phyloP scores from a whole-genome alignment of 2,113 vertebrate species.

The Callionymus lyra region DNA sequence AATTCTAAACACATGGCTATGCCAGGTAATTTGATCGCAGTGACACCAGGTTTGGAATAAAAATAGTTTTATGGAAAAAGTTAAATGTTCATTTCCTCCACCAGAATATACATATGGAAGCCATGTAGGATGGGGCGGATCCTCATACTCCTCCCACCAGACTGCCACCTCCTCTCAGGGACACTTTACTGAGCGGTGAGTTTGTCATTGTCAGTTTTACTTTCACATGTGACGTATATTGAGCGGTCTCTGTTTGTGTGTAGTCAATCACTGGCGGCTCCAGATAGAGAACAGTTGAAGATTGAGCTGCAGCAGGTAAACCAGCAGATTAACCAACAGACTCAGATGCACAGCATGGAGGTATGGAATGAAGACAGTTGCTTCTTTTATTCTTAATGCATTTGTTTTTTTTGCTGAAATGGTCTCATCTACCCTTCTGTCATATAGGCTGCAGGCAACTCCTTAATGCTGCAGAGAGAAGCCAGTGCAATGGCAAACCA shows the following conservation, averaged over 20 bases:
- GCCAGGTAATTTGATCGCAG: conserved; percentile 61
- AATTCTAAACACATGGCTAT: conserved; percentile 80
- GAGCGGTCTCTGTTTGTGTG: background rate
- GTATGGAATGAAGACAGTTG: conserved; percentile 42
- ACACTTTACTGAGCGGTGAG: conserved; percentile 87
- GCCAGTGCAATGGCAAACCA: conserved; percentile 72
- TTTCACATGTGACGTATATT: background rate
- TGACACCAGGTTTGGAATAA: background rate
- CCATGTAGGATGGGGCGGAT: conserved; percentile 78
- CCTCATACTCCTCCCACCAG: conserved; percentile 83
- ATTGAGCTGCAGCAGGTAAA: conserved; percentile 94
- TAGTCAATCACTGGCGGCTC: conserved; percentile 72
- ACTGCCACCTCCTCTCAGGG: conserved; percentile 81
- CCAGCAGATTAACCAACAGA: conserved; percentile 96
- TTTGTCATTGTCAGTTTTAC: background rate
- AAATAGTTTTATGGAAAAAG: background rate
- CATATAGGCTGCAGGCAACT: conserved; percentile 80
- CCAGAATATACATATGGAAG: conserved; percentile 84
- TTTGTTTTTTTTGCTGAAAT: too few species aligned
- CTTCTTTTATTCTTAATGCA: too few species aligned
- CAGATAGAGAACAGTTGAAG: conserved; percentile 87
- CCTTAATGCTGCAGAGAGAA: conserved; percentile 87
- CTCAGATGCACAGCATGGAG: conserved; percentile 84
- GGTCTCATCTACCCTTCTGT: conserved; percentile 34
- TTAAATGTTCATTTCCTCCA: conserved; percentile 5